phyloP scores from a whole-genome alignment of 2,797 vertebrate genomes.

The Hypotaenidia philippensis region DNA sequence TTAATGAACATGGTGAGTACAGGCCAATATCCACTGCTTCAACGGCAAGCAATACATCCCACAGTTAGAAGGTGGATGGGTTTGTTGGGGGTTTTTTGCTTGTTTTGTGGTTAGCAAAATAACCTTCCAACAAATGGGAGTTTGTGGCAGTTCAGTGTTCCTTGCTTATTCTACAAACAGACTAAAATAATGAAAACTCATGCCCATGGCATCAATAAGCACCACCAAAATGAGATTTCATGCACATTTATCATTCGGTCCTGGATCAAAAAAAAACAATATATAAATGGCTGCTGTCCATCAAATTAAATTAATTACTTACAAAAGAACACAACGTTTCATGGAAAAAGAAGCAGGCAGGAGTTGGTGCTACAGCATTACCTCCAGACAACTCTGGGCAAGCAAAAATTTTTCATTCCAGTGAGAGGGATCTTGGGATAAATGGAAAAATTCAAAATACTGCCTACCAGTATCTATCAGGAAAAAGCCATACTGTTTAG shows the following conservation, averaged over 20 bases:
- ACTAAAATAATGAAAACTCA: not conserved
- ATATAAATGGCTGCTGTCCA: not conserved
- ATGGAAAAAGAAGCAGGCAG: not conserved
- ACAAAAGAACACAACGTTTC: not conserved
- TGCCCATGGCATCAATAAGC: not conserved
- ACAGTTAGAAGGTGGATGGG: not conserved
- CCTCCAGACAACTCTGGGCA: not conserved
- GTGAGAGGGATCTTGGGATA: not conserved
- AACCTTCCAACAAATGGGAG: not conserved
- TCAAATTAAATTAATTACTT: not conserved
- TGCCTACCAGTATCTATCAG: not conserved
- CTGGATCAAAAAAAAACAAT: not conserved
- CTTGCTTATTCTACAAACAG: not conserved
- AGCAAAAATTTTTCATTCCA: not conserved
- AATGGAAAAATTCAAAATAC: not conserved
- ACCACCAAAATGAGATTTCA: not conserved
- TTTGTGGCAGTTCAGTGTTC: not conserved
- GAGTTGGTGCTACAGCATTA: not conserved
- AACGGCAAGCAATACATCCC: not conserved
- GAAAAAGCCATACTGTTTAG: not conserved
- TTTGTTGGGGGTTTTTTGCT: not conserved
- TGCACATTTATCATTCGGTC: not conserved
- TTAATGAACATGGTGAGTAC: not conserved
- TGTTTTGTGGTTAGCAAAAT: not conserved
- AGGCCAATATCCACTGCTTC: not conserved